These are phyloP conservation scores for Frieseomelitta varia DNA, from an alignment of 1,140 invertebrate genomes.

Conservation along the genomic window DNA sequence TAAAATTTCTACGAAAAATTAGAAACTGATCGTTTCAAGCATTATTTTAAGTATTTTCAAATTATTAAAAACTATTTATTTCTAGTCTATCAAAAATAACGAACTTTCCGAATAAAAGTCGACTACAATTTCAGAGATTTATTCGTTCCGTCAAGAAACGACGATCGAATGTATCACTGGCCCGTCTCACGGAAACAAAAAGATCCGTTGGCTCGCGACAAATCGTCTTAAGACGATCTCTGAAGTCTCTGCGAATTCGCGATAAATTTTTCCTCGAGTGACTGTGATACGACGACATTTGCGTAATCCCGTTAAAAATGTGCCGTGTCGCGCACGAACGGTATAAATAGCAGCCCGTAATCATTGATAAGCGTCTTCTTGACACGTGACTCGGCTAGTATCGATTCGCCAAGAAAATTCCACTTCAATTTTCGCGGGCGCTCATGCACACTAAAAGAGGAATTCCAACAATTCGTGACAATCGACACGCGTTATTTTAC, in stretches of 20 bases:
- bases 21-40: too few species aligned
- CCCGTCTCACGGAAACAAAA: not conserved
- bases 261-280: constrained; percentile 11
- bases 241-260: constrained; percentile 4
- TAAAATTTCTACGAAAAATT: not conserved
- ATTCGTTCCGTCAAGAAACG: not conserved
- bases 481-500: not conserved
- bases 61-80: too few species aligned
- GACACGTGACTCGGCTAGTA: not conserved
- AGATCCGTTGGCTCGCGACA: not conserved
- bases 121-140: not conserved
- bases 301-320: constrained; percentile 28
- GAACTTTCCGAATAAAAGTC: not conserved
- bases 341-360: not conserved
- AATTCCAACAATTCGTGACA: constrained; percentile 14
- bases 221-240: not conserved
- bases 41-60: too few species aligned
- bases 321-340: not conserved
- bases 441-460: constrained; percentile 7
- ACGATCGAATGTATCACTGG: not conserved
- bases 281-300: not conserved
- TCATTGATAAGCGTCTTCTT: constrained; percentile 19
- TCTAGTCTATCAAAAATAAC: not conserved
- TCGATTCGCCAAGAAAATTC: constrained; percentile 38
- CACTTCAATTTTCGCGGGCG: constrained; percentile 40